Percentiles rank a stretch among this genome's conserved stretches.
Evolutionary conservation across 2,888 invertebrate genomes (phyloP).

Genomic region (Phalera bucephala): DNA sequence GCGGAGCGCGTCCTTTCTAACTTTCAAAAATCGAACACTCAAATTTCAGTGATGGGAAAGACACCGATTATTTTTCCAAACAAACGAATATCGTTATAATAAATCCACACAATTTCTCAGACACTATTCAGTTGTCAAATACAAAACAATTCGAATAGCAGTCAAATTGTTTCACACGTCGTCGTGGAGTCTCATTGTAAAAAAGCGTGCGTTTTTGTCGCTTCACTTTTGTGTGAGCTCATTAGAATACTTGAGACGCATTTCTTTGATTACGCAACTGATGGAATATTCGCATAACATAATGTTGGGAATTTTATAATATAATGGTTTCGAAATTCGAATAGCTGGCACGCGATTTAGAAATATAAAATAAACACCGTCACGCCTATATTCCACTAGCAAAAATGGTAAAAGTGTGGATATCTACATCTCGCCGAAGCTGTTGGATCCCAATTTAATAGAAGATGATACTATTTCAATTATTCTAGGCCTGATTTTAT

Average conservation of each 20-base stretch:
- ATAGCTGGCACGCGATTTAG: too few relatives aligned
- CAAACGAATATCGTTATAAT: conserved; percentile 27
- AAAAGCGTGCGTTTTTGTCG: conserved; percentile 22
- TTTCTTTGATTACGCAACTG: conserved; percentile 18
- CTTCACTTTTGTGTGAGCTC: conserved; percentile 15
- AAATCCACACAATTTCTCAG: conserved; percentile 15
- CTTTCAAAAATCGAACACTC: too few relatives aligned
- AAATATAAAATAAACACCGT: too few relatives aligned
- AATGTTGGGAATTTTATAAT: not conserved
- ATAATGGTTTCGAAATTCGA: too few relatives aligned
- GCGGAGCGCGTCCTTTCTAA: too few relatives aligned
- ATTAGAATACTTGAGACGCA: conserved; percentile 27
- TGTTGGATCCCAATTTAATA: too few relatives aligned
- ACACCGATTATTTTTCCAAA: conserved; percentile 11
- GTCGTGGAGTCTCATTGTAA: conserved; percentile 22
- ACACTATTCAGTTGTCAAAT: conserved; percentile 28
- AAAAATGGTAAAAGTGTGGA: too few relatives aligned
- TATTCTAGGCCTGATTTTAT: too few relatives aligned
- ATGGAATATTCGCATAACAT: not conserved
- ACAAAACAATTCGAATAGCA: too few relatives aligned
- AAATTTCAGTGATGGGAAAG: not conserved
- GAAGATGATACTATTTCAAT: too few relatives aligned
- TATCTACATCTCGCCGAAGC: too few relatives aligned
- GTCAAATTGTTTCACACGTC: conserved; percentile 31
- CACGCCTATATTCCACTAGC: too few relatives aligned